Conservation (phyloP, 1,140 invertebrate species). For the Pachypsylla venusta region DNA sequence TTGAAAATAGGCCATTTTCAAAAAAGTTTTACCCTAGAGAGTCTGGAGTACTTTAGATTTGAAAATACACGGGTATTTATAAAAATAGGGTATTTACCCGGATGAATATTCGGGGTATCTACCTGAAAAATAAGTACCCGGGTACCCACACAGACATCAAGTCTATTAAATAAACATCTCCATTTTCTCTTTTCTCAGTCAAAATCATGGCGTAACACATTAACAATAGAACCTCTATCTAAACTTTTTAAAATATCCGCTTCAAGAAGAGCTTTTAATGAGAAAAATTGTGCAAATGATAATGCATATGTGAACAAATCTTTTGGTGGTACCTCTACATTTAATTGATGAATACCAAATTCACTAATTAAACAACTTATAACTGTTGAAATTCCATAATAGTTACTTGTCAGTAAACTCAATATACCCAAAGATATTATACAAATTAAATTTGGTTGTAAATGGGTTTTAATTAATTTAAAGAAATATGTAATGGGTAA, state of each 20-base stretch:
- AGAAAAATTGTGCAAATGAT: background rate
- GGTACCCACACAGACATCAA: too few relatives aligned
- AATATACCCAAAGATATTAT: background rate
- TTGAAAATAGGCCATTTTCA: too few relatives aligned
- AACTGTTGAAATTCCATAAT: background rate
- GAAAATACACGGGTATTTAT: too few relatives aligned
- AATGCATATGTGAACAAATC: conserved; percentile 2
- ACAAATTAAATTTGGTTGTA: background rate
- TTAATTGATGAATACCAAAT: background rate
- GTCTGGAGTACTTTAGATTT: too few relatives aligned
- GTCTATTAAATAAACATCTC: too few relatives aligned
- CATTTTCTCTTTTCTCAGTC: too few relatives aligned
- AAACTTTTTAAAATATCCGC: background rate
- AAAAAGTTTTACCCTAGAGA: too few relatives aligned
- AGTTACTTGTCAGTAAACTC: background rate
- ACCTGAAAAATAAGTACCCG: too few relatives aligned
- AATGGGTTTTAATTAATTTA: background rate
- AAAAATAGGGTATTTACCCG: too few relatives aligned
- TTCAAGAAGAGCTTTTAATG: background rate
- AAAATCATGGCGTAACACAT: background rate
- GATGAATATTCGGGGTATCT: too few relatives aligned
- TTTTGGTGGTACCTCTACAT: background rate
- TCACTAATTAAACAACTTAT: conserved; percentile 2
- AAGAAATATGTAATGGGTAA: background rate
- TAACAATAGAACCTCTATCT: background rate